phyloP scores from a whole-genome alignment of 2,113 vertebrate genomes.

The Cavia porcellus region DNA sequence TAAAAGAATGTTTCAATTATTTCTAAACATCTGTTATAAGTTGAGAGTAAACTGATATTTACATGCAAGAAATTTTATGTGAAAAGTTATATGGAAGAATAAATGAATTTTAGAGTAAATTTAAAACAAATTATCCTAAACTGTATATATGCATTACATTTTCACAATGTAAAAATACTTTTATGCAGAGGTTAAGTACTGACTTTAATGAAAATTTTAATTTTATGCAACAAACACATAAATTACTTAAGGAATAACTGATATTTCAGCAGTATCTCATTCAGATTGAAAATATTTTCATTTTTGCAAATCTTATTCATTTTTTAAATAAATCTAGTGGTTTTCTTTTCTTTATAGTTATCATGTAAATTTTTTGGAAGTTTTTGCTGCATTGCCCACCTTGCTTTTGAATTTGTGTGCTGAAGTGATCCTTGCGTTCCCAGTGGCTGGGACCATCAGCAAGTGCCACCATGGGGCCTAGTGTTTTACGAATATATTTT shows the following conservation, averaged over 20 bases:
- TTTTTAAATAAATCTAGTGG: not conserved
- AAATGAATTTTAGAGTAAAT: not conserved
- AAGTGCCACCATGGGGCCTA: no score
- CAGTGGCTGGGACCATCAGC: no score
- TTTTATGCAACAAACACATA: not conserved
- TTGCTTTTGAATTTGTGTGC: no score
- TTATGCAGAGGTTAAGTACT: not conserved
- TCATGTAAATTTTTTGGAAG: not conserved
- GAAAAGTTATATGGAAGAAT: not conserved
- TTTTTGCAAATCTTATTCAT: not conserved
- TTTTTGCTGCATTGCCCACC: not conserved
- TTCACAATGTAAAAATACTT: not conserved
- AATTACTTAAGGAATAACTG: not conserved
- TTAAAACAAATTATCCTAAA: not conserved
- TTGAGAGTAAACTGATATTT: not conserved
- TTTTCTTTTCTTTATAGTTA: not conserved
- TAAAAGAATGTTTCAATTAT: not conserved
- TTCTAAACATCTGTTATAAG: not conserved
- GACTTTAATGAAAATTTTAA: not conserved
- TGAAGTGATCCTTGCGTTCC: not conserved
- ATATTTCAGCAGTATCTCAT: not conserved
- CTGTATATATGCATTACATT: not conserved
- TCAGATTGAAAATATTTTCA: not conserved
- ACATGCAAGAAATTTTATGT: not conserved
- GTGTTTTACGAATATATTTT: not conserved